A percentile compares a stretch with the other conserved stretches of the same genome.
Conservation (phyloP, 2,113 vertebrate species). For the Saimiri boliviensis region DNA sequence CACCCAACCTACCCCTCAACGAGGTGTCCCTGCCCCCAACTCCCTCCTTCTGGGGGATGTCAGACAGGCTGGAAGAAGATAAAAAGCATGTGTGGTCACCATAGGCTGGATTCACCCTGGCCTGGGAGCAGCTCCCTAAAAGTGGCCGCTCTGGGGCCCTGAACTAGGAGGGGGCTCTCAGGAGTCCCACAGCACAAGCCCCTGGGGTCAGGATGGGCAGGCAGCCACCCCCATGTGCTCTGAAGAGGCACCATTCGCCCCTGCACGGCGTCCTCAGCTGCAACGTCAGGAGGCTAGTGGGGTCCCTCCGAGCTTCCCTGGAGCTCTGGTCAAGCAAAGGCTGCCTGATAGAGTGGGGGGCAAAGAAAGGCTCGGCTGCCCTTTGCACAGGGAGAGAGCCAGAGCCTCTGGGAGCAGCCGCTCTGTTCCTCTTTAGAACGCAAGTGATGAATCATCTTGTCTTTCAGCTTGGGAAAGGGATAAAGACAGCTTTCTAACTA, state of each 20-base stretch:
- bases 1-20: not conserved
- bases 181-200: no score
- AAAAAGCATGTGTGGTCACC: no score
- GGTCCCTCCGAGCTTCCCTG: accelerated
- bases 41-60: not conserved
- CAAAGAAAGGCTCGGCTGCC: not conserved
- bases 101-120: not conserved
- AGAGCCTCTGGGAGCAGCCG: accelerated
- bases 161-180: not conserved
- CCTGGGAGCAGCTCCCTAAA: not conserved
- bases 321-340: not conserved
- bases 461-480: not conserved
- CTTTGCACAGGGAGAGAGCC: no score
- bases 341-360: no score
- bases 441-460: accelerated
- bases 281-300: accelerated
- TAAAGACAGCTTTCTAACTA: not conserved
- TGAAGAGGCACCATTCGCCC: accelerated
- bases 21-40: not conserved
- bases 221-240: no score
- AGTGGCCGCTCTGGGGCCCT: not conserved
- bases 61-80: not conserved
- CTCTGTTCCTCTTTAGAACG: accelerated
- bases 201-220: not conserved
- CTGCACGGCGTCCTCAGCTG: not conserved